Evolutionary conservation across 2,888 invertebrate species (phyloP), one percentile per base, ranked within the genome.

Genomic region (Villa cingulata): DNA sequence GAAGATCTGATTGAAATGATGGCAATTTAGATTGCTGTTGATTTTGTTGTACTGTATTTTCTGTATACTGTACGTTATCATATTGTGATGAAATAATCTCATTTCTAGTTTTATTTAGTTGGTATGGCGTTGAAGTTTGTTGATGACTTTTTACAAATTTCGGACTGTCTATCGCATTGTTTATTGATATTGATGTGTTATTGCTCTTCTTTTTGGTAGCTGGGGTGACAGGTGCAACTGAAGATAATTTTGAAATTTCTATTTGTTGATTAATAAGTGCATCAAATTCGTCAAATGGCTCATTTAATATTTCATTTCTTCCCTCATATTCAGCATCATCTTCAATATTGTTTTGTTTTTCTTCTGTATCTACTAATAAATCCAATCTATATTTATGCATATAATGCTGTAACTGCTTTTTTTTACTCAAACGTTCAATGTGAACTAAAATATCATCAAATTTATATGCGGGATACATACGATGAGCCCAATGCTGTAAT

Each of bases 401-500:
- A 53, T 81, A 78, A 0, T 80, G 79, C 71, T 84, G 80, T 15
- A 92, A 78, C 39, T 80, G 74, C 58, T 79, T 85, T 61, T 91
- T 94, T 43, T 75, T 74, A 0, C 94, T 94, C 1, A 96, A 72
- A 50, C 80, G 80, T 64, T 94, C 94, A 18, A 83, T 71, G 61
- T 77, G 76, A n/a, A 75, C 74, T 4, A 95, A 67, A 53, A 86
- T 83, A 64, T 94, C 91, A 60, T 86, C 86, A 68, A 95, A 96
- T 15, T 81, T 77, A 61, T 84, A 83, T 61, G 85, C 88, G 0
- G 96, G 95, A 68, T 83, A 94, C 54, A 97, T 70, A 43, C 94
- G 74, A 67, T 95, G 92, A 0, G 84, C 85, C 96, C 96, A 97
- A 62, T 95, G 90, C 59, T 95, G 89, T 46, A 95, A 64, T 48